Conservation (phyloP, 2,888 invertebrate genomes). For the Sipha maydis region DNA sequence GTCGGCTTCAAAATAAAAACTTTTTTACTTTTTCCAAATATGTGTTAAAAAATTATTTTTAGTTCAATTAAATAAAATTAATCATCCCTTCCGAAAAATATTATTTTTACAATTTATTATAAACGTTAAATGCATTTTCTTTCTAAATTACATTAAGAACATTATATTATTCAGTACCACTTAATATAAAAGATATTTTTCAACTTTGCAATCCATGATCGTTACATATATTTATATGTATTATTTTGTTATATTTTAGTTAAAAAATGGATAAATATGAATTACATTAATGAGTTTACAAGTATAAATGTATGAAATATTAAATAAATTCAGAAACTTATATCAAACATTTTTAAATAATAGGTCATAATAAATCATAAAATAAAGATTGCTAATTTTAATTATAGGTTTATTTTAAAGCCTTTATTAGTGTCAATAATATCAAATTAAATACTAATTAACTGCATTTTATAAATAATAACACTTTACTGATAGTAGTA, state of each 20-base stretch:
- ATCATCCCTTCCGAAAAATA: conserved; percentile 5
- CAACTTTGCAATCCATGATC: too few relatives aligned
- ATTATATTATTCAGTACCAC: too few relatives aligned
- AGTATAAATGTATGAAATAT: too few relatives aligned
- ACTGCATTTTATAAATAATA: not conserved
- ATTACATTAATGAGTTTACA: too few relatives aligned
- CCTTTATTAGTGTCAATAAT: too few relatives aligned
- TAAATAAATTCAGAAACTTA: too few relatives aligned
- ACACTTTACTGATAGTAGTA: not conserved
- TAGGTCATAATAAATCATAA: not conserved
- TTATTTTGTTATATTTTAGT: too few relatives aligned
- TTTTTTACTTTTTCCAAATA: conserved; percentile 3
- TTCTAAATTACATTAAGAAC: not conserved
- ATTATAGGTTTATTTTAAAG: too few relatives aligned
- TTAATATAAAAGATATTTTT: too few relatives aligned
- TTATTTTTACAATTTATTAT: conserved; percentile 14
- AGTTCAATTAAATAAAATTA: conserved; percentile 23
- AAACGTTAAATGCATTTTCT: conserved; percentile 9
- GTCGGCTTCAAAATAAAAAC: conserved; percentile 17
- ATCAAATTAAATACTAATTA: not conserved
- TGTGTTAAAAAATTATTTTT: conserved; percentile 10
- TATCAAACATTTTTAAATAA: too few relatives aligned
- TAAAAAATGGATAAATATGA: too few relatives aligned
- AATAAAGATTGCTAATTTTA: not conserved
- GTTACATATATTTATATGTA: too few relatives aligned